A percentile compares a stretch with the other conserved stretches of the same genome.
Conservation (phyloP, 2,888 invertebrate species). For the Andrena trimmerana region DNA sequence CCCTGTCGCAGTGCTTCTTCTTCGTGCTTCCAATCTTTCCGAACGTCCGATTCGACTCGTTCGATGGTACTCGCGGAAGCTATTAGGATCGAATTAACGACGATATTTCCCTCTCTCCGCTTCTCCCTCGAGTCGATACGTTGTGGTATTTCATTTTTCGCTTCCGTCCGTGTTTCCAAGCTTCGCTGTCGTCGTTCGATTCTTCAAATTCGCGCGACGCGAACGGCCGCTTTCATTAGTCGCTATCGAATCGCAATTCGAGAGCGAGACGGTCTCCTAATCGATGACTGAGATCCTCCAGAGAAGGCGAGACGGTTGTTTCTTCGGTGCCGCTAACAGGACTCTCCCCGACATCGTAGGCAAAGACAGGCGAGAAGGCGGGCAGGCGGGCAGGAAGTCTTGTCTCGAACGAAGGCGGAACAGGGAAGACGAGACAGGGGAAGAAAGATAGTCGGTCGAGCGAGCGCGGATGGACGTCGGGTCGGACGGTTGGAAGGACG, state of each 20-base stretch:
- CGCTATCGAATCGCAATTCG: background rate
- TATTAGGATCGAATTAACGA: slow-evolving; percentile 43
- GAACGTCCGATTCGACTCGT: slow-evolving; percentile 60
- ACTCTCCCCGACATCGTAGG: slow-evolving; percentile 39
- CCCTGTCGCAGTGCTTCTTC: slow-evolving; percentile 28
- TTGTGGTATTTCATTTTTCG: background rate
- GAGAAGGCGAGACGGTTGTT: slow-evolving; percentile 14
- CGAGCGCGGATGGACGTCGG: background rate
- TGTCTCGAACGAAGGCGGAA: slow-evolving; percentile 41
- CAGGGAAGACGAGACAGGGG: slow-evolving; percentile 68
- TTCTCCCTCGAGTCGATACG: background rate
- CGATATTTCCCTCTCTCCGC: slow-evolving; percentile 12
- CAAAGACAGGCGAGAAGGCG: slow-evolving; percentile 58
- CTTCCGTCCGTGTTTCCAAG: background rate
- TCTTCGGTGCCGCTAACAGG: slow-evolving; percentile 15
- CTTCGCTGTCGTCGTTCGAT: background rate
- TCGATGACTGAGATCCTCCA: slow-evolving; percentile 22
- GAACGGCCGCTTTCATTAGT: background rate
- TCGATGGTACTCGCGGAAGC: slow-evolving; percentile 46
- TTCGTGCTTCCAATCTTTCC: slow-evolving; percentile 60
- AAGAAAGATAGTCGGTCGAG: slow-evolving; percentile 69
- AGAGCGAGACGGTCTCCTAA: slow-evolving; percentile 8
- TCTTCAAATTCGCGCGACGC: background rate
- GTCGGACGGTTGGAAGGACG: background rate
- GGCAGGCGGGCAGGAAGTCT: slow-evolving; percentile 53